phyloP scores from a whole-genome alignment of 2,113 vertebrate species.

The Origma solitaria region DNA sequence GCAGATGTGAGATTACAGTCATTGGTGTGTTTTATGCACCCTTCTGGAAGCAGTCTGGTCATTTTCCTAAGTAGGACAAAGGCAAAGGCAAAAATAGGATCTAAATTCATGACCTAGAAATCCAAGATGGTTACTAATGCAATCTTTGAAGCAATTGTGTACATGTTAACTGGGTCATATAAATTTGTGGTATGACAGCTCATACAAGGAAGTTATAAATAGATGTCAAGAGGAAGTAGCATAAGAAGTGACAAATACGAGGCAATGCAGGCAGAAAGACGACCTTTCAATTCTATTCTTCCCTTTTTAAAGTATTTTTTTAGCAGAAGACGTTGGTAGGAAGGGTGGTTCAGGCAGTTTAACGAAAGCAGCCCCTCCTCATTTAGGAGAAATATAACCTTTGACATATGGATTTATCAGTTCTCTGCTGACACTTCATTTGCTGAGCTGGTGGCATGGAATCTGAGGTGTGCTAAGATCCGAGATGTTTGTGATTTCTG shows the following conservation, averaged over 20 bases:
- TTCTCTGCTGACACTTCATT: not conserved
- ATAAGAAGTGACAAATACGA: not conserved
- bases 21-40: not conserved
- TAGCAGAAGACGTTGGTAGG: not conserved
- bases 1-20: not conserved
- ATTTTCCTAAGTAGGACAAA: not conserved
- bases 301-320: not conserved
- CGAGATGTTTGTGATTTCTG: not conserved
- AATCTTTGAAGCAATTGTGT: not conserved
- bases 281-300: not conserved
- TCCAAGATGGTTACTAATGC: slow-evolving; percentile 5
- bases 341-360: not conserved
- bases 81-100: slow-evolving; percentile 16
- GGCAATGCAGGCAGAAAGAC: not conserved
- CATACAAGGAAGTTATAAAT: slow-evolving; percentile 42
- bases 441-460: not conserved
- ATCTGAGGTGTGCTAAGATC: not conserved
- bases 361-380: not conserved
- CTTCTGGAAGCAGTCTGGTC: not conserved
- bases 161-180: slow-evolving; percentile 7
- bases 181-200: slow-evolving; percentile 39
- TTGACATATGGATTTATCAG: not conserved
- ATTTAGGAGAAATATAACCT: not conserved
- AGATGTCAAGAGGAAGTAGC: slow-evolving; percentile 24
- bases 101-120: slow-evolving; percentile 18